phyloP scores from a whole-genome alignment of 2,113 vertebrate genomes.

The Larimichthys crocea region DNA sequence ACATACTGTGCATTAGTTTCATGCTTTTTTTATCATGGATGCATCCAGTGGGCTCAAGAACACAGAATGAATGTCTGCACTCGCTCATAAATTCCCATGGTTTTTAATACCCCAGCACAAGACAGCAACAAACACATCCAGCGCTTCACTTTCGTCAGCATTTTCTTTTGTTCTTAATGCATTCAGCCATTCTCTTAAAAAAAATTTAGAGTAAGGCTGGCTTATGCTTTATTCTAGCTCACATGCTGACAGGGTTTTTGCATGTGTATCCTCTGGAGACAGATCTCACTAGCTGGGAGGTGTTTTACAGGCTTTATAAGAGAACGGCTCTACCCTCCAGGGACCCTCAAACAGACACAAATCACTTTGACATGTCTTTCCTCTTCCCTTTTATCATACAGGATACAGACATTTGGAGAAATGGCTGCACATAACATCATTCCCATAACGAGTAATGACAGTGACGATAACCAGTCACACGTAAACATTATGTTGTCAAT shows the following conservation, averaged over 20 bases:
- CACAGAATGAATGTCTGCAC: constrained; percentile 46
- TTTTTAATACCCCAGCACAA: constrained; percentile 28
- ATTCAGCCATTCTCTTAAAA: constrained; percentile 50
- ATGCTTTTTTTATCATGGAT: constrained; percentile 42
- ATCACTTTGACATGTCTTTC: constrained; percentile 76
- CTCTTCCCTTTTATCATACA: constrained; percentile 37
- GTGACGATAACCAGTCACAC: constrained; percentile 22
- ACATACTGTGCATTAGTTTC: constrained; percentile 23
- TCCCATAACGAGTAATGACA: constrained; percentile 5
- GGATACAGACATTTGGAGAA: constrained; percentile 47
- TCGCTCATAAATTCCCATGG: constrained; percentile 41
- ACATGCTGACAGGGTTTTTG: constrained; percentile 76
- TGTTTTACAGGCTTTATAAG: constrained; percentile 81
- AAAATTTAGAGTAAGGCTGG: constrained; percentile 35
- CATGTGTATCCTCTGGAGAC: constrained; percentile 75
- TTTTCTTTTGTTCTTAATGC: constrained; percentile 63
- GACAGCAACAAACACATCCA: constrained; percentile 47
- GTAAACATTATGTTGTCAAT: constrained; percentile 33
- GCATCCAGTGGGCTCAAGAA: constrained; percentile 34
- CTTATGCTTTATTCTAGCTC: constrained; percentile 53
- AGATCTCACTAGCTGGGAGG: constrained; percentile 67
- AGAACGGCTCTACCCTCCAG: constrained; percentile 63
- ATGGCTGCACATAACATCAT: constrained; percentile 35
- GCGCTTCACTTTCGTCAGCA: constrained; percentile 67
- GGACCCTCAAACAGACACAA: constrained; percentile 76